Conservation (phyloP, 2,113 vertebrate genomes). For the Gasterosteus aculeatus region DNA sequence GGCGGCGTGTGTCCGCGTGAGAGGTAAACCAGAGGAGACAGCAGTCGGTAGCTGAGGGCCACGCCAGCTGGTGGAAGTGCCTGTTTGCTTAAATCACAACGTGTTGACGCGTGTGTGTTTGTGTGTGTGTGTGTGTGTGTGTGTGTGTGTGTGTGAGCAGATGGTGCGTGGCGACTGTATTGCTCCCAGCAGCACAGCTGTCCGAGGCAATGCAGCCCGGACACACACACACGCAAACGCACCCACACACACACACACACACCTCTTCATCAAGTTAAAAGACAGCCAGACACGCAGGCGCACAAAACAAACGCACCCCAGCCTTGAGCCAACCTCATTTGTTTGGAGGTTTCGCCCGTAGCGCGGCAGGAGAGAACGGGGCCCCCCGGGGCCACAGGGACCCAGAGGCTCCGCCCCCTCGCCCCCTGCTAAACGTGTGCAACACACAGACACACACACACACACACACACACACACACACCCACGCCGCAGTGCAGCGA, state of each 20-base stretch:
- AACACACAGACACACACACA: not conserved
- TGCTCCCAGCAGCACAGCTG: slow-evolving; percentile 68
- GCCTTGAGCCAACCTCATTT: not conserved
- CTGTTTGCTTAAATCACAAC: slow-evolving; percentile 64
- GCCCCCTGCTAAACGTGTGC: not conserved
- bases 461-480: not conserved
- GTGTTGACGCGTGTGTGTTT: slow-evolving; percentile 31
- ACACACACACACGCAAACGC: slow-evolving; percentile 46
- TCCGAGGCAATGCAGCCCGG: slow-evolving; percentile 57
- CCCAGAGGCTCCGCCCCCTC: not conserved
- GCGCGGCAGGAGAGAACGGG: not conserved
- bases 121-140: not conserved
- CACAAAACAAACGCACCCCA: slow-evolving; percentile 1
- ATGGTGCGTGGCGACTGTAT: slow-evolving; percentile 63
- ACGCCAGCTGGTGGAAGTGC: slow-evolving; percentile 62
- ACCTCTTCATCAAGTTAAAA: slow-evolving; percentile 8
- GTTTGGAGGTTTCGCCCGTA: not conserved
- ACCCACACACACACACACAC: not conserved
- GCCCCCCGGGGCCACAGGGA: not conserved
- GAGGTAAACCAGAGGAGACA: slow-evolving; percentile 44
- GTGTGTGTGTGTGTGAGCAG: slow-evolving; percentile 44
- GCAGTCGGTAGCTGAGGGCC: slow-evolving; percentile 54
- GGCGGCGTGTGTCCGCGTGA: not conserved
- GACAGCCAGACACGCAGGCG: slow-evolving; percentile 7
- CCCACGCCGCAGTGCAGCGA: not conserved